A percentile compares a stretch with the other conserved stretches of the same genome.
These are phyloP conservation scores for Centropristis striata DNA, from an alignment of 2,113 vertebrate species.

Conservation along the genomic window DNA sequence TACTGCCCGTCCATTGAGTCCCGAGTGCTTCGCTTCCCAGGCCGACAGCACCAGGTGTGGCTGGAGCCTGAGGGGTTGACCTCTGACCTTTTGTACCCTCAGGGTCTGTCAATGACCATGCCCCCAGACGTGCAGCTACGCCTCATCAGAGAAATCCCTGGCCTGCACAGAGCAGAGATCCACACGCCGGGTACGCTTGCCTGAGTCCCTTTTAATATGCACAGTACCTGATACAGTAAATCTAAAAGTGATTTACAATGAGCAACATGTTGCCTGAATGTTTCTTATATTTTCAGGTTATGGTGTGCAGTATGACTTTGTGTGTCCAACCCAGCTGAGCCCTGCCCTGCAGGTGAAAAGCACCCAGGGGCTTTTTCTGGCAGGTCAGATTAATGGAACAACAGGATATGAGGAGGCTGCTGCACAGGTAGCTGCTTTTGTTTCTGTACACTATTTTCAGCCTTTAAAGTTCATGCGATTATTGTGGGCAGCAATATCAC, in stretches of 20 bases:
- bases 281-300: slow-evolving; percentile 86
- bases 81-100: slow-evolving; percentile 93
- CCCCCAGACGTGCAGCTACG: slow-evolving; percentile 91
- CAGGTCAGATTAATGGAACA: slow-evolving; percentile 97
- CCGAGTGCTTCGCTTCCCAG: slow-evolving; percentile 94
- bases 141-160: slow-evolving; percentile 89
- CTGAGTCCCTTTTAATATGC: not conserved
- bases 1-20: slow-evolving; percentile 98
- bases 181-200: slow-evolving; percentile 88
- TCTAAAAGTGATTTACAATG: not conserved
- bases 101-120: slow-evolving; percentile 94
- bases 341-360: slow-evolving; percentile 90
- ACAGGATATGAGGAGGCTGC: slow-evolving; percentile 98
- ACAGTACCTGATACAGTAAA: not conserved
- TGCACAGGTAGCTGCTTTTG: slow-evolving; percentile 87
- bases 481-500: not conserved
- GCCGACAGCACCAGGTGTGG: slow-evolving; percentile 94
- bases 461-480: not conserved
- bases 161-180: slow-evolving; percentile 89
- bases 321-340: slow-evolving; percentile 94
- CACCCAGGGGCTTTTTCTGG: slow-evolving; percentile 93
- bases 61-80: slow-evolving; percentile 95
- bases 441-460: not conserved
- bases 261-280: not conserved
- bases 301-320: slow-evolving; percentile 96